Conservation (phyloP, 2,113 vertebrate species). For the Struthidea cinerea region DNA sequence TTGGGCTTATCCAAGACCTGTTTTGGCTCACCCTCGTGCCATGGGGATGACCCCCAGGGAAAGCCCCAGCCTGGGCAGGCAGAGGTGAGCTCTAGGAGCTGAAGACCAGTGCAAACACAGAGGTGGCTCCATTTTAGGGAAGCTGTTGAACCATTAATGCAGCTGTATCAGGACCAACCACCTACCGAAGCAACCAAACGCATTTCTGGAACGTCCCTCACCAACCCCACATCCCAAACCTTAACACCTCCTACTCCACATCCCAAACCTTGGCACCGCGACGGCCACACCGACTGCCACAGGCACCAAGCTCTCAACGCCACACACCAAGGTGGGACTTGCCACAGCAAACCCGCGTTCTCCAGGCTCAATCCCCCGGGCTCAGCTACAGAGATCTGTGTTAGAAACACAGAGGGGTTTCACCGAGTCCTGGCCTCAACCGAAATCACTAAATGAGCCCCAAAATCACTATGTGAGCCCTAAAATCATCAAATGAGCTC, state of each 20-base stretch:
- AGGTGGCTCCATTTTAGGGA: not conserved
- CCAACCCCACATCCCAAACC: not conserved
- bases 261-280: not conserved
- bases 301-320: not conserved
- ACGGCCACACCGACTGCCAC: accelerated
- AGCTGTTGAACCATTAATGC: not conserved
- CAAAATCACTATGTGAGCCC: not conserved
- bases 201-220: not conserved
- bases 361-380: accelerated
- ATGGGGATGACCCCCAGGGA: not conserved
- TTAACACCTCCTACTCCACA: not conserved
- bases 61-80: not conserved
- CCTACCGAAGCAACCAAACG: not conserved
- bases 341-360: not conserved
- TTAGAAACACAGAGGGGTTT: not conserved
- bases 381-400: accelerated
- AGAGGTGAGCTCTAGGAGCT: not conserved
- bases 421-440: not conserved
- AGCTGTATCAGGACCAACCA: not conserved
- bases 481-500: not conserved
- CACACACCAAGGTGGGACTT: accelerated
- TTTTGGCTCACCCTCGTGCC: not conserved
- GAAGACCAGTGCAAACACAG: accelerated
- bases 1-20: not conserved
- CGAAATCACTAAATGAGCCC: not conserved